phyloP scores from a whole-genome alignment of 2,888 invertebrate genomes.

The Anagyrus pseudococci region DNA sequence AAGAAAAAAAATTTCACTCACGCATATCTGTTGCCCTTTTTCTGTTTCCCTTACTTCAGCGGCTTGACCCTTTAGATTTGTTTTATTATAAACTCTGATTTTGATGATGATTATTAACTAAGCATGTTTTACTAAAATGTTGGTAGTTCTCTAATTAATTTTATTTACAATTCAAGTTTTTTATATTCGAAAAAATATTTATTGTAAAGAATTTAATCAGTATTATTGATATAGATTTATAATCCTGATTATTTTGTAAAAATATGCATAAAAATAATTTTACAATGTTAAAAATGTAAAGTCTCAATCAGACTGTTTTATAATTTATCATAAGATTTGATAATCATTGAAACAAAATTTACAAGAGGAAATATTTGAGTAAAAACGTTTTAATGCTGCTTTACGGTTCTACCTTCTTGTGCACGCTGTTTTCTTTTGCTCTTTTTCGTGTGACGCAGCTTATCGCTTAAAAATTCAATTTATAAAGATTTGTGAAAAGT shows the following conservation, averaged over 20 bases:
- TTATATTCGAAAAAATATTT: too few relatives aligned
- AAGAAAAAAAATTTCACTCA: conserved; percentile 4
- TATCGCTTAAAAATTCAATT: conserved; percentile 21
- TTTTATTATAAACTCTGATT: conserved; percentile 18
- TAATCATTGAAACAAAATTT: too few relatives aligned
- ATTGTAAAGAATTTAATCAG: too few relatives aligned
- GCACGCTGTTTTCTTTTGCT: conserved; percentile 20
- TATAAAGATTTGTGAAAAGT: neutral
- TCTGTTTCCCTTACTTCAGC: conserved; percentile 2
- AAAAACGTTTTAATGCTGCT: conserved; percentile 12
- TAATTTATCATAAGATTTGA: too few relatives aligned
- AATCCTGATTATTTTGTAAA: too few relatives aligned
- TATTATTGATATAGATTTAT: too few relatives aligned
- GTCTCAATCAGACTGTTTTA: neutral
- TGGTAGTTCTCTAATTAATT: too few relatives aligned
- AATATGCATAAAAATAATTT: too few relatives aligned
- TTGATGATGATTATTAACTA: conserved; percentile 12
- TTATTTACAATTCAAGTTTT: too few relatives aligned
- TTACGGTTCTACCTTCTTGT: conserved; percentile 10
- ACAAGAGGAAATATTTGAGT: too few relatives aligned
- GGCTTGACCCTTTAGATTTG: neutral
- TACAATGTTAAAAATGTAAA: too few relatives aligned
- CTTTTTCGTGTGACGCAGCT: conserved; percentile 23
- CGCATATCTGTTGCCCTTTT: neutral
- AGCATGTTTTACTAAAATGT: neutral